Evolutionary conservation across 1,140 invertebrate genomes (phyloP).

Genomic region (Anoplophora glabripennis): DNA sequence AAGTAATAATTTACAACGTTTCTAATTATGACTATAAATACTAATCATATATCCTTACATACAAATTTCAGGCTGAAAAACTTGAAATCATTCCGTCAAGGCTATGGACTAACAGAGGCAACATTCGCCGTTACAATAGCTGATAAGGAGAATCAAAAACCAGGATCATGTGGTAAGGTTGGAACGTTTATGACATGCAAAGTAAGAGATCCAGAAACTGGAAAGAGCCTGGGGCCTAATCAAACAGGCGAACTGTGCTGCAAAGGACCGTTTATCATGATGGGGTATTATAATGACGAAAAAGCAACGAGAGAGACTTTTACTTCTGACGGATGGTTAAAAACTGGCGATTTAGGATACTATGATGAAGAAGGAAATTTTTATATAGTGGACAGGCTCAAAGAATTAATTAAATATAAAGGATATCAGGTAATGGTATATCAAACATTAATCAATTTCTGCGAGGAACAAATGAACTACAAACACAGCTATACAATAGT

Average conservation of each 20-base stretch:
- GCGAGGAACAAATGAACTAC: no score
- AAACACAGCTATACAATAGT: no score
- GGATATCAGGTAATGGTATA: conserved; percentile 64
- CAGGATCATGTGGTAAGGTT: conserved; percentile 57
- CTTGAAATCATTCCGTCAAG: conserved; percentile 48
- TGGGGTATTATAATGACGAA: conserved; percentile 67
- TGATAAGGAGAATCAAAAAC: conserved; percentile 43
- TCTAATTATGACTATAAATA: no score
- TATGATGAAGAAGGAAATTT: conserved; percentile 70
- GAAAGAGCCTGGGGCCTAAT: conserved; percentile 57
- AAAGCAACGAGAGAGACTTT: conserved; percentile 69
- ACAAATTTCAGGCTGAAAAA: conserved; percentile 5
- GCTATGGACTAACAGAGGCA: conserved; percentile 67
- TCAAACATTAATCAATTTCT: background rate
- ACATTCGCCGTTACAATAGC: conserved; percentile 48
- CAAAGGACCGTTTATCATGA: conserved; percentile 58
- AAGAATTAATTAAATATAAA: conserved; percentile 81
- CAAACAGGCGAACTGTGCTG: conserved; percentile 66
- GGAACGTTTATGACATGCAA: conserved; percentile 56
- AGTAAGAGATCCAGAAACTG: conserved; percentile 61
- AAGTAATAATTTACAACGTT: no score
- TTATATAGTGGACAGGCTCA: conserved; percentile 79
- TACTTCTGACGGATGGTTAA: conserved; percentile 72
- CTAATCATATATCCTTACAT: no score
- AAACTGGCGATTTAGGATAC: conserved; percentile 79